Percentiles rank a stretch among this genome's conserved stretches.
Conservation (phyloP, 2,113 vertebrate species). For the Anhinga anhinga region DNA sequence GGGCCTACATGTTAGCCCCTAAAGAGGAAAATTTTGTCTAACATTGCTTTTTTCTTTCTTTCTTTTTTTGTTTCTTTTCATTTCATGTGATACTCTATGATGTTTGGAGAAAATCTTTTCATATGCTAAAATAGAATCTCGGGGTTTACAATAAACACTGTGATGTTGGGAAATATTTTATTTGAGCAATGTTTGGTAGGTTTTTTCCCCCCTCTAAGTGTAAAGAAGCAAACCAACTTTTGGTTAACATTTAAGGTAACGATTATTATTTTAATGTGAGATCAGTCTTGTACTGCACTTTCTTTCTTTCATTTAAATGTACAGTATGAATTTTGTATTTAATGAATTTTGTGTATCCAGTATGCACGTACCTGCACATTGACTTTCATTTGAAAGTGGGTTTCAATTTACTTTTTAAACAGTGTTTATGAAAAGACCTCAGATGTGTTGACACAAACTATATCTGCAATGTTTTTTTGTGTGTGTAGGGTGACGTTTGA, state of each 20-base stretch:
- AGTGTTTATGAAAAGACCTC: conserved; percentile 78
- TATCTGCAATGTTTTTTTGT: conserved; percentile 69
- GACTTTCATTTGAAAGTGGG: conserved; percentile 82
- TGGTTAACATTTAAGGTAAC: conserved; percentile 73
- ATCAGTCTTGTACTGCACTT: conserved; percentile 74
- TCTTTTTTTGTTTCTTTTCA: neutral
- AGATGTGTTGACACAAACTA: conserved; percentile 73
- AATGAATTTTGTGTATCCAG: conserved; percentile 81
- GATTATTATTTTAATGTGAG: conserved; percentile 74
- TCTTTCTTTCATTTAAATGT: conserved; percentile 77
- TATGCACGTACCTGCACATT: conserved; percentile 82
- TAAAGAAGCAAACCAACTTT: conserved; percentile 46
- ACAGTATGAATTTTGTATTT: conserved; percentile 81
- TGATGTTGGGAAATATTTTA: conserved; percentile 76
- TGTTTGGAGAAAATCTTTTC: conserved; percentile 66
- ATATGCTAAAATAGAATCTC: conserved; percentile 74
- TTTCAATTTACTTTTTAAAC: conserved; percentile 77
- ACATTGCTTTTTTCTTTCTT: neutral
- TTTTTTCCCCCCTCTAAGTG: conserved; percentile 8
- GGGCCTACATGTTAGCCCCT: conserved; percentile 42
- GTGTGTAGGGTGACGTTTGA: conserved; percentile 81
- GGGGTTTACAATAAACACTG: conserved; percentile 85
- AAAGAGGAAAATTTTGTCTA: conserved; percentile 51
- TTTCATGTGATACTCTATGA: conserved; percentile 59
- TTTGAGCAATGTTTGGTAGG: conserved; percentile 63